These are phyloP conservation scores for Parasteatoda lunata DNA, from an alignment of 2,888 invertebrate species.

Conservation along the genomic window DNA sequence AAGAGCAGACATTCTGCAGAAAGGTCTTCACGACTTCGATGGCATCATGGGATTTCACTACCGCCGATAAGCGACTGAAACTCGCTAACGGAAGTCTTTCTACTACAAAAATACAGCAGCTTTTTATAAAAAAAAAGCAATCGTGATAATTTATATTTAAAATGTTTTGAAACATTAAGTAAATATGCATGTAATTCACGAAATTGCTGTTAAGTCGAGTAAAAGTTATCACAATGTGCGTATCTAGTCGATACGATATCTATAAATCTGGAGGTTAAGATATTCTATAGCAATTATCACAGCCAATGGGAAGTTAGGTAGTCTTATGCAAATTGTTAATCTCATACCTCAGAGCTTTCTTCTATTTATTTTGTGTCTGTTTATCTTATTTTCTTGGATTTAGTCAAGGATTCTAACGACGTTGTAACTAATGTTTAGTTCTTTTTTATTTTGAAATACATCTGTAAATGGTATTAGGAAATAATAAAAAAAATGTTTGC, in stretches of 20 bases:
- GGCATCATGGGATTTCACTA: conserved; percentile 63
- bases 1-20: conserved; percentile 60
- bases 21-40: conserved; percentile 62
- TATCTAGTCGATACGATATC: conserved; percentile 51
- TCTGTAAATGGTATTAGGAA: too few relatives aligned
- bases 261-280: not conserved
- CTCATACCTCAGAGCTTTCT: too few relatives aligned
- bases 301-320: too few relatives aligned
- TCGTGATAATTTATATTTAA: not conserved
- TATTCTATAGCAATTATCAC: not conserved
- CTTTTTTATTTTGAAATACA: too few relatives aligned
- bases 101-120: not conserved
- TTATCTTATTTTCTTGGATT: too few relatives aligned
- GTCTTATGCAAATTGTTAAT: too few relatives aligned
- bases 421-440: too few relatives aligned
- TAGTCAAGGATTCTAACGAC: too few relatives aligned
- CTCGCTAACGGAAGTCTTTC: not conserved
- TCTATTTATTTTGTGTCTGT: too few relatives aligned
- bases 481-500: too few relatives aligned
- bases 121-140: not conserved
- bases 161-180: not conserved
- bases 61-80: conserved; percentile 46
- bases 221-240: not conserved
- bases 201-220: not conserved
- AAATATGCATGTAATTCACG: not conserved